Base-by-base conservation (phyloP, 2,113 vertebrate species). In the Carassius gibelio region DNA sequence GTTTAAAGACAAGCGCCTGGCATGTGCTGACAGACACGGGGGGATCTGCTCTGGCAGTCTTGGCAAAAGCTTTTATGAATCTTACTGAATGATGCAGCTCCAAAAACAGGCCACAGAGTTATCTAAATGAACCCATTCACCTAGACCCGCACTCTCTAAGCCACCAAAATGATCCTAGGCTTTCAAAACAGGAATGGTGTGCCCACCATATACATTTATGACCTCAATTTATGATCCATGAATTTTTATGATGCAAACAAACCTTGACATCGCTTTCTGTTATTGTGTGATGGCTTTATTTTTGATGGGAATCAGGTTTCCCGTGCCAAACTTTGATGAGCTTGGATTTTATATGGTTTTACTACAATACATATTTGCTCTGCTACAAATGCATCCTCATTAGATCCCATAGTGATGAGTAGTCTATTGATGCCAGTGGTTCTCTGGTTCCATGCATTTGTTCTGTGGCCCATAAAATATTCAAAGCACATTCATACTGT, bases 21-120 rank as follows among this genome's bases (percentile, higher is more conserved):
- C 85, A 91, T 90, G 81, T 90, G 88, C 87, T 90, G 84, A 87
- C 69, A 57, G 83, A 82, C 82, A 85, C 57, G 82, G 79, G 84
- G 85, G 81, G 90, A 80, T 81, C 62, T 69, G 55, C 85, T 78
- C 59, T 83, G 79, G 61, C 75, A 84, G 81, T 72, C 81, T 84
- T 91, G 89, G 89, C 86, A 89, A 83, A 83, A 80, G 59, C 26
- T 74, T 86, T 87, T 82, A 82, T 86, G 81, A 85, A 88, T 80
- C 48, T 34, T 71, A 84, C 75, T 86, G 85, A 88, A 86, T 83
- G 85, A 85, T 83, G 64, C 30, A 5, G 85, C 34, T 89, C 88
- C 88, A 87, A 88, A 91, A 86, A 78, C 78, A 87, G 88, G 76
- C 48, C 50, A 85, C 79, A 83, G 48, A 17, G 71, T 19, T 45